A percentile compares a stretch with the other conserved stretches of the same genome.
Conservation (phyloP, 53 echinoderm and acorn worm species). For the Actinopyga echinites region DNA sequence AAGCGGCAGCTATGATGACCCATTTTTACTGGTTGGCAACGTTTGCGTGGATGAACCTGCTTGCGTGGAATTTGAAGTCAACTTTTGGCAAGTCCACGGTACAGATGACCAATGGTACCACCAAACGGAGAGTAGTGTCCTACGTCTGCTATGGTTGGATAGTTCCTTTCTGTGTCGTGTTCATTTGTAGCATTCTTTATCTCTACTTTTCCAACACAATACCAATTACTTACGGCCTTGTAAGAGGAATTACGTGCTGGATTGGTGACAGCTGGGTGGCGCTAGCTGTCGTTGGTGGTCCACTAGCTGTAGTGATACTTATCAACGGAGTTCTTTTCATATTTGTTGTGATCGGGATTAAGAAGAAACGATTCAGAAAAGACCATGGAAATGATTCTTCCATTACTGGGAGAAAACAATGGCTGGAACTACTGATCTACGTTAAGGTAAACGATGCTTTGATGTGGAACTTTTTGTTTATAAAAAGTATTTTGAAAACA, state of each 20-base stretch:
- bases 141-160: slow-evolving; percentile 18
- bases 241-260: not conserved
- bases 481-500: no score
- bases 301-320: not conserved
- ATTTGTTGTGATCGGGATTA: not conserved
- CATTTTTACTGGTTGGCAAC: slow-evolving; percentile 52
- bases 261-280: not conserved
- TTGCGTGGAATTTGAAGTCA: slow-evolving; percentile 51
- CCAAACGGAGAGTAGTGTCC: not conserved
- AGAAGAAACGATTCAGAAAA: not conserved
- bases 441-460: slow-evolving; percentile 14
- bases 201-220: not conserved
- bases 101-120: not conserved
- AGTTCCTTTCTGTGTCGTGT: not conserved
- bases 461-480: no score
- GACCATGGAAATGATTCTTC: not conserved
- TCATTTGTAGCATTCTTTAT: not conserved
- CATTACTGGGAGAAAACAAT: not conserved
- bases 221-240: not conserved
- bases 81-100: not conserved
- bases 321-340: not conserved
- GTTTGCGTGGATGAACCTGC: slow-evolving; percentile 51
- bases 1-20: slow-evolving; percentile 6
- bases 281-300: not conserved
- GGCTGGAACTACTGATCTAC: not conserved